Base-by-base conservation (phyloP, 2,113 vertebrate genomes). In the Macquaria ambigua region DNA sequence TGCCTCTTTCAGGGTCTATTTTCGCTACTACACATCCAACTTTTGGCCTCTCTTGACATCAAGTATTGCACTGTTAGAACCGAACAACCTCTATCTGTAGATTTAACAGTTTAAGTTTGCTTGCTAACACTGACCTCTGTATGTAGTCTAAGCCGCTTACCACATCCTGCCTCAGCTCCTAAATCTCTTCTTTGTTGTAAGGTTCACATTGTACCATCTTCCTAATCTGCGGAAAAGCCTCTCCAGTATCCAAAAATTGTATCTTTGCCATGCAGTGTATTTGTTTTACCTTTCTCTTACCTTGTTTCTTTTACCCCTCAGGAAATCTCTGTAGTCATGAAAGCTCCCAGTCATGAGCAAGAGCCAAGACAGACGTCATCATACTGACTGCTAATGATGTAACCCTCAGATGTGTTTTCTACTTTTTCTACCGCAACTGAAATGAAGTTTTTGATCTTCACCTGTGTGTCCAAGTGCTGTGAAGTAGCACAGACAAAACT, bases 121-220 rank as follows among this genome's bases (percentile, higher is more conserved):
- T 82, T 37, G 74, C 61, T 25, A 75, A 83, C 52, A 77, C 69
- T 41, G 56, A 82, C 75, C 41, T 59, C 82, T 85, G 67, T 61
- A 66, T 72, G 41, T 69, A 23, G 68, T 70, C 12, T 90, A 92
- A 92, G 91, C 92, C 18, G 81, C 88, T 91, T 90, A 90, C 9
- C 23, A 77, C 76, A 82, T 87, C 69, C 82, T 66, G 83, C 79
- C 43, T 85, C 75, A 72, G 82, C 82, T 53, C 63, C 61, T 74
- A 90, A 88, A 92, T 89, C 87, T 90, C 78, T 18, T 79, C 76
- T 83, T 90, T 91, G 86, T 87, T 84, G 56, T 31, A 66, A 76
- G 69, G 31, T 73, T 83, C 79, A 79, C 39, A 87, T 81, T 78
- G 71, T 68, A 77, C 74, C 81, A 74, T 87, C 77, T 85, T 77